A percentile compares a stretch with the other conserved stretches of the same genome.
phyloP scores from a whole-genome alignment of 2,888 invertebrate species.

The Folsomia manolachei region DNA sequence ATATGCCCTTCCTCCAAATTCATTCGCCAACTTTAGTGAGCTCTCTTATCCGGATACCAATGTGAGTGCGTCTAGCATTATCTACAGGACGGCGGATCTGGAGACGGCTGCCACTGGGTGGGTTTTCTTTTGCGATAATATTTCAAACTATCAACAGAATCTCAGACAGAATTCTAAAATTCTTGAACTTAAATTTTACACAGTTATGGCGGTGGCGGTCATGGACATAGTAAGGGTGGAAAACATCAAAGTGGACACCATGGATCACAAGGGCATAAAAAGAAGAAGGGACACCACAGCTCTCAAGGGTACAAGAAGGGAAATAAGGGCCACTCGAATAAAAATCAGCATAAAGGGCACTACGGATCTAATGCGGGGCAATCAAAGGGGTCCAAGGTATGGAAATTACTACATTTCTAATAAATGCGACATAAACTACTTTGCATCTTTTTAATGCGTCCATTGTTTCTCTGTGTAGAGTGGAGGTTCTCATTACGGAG shows the following conservation, averaged over 20 bases:
- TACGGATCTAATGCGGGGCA: constrained; percentile 49
- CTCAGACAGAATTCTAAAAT: not conserved
- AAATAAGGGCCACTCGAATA: constrained; percentile 45
- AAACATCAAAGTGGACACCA: constrained; percentile 45
- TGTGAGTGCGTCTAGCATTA: constrained; percentile 42
- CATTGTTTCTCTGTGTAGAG: constrained; percentile 28
- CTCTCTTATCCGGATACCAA: constrained; percentile 32
- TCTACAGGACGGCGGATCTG: constrained; percentile 39
- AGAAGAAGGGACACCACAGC: constrained; percentile 42
- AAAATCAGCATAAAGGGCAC: constrained; percentile 47
- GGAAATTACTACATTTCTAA: not conserved
- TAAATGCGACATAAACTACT: not conserved
- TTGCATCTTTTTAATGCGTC: not conserved
- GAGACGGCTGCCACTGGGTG: constrained; percentile 48
- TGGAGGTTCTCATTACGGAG: constrained; percentile 50
- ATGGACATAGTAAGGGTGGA: constrained; percentile 44
- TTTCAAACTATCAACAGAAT: not conserved
- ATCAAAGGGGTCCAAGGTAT: constrained; percentile 49
- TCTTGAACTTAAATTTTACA: not conserved
- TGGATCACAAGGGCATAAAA: constrained; percentile 40
- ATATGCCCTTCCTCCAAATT: constrained; percentile 42
- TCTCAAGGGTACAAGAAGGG: constrained; percentile 50
- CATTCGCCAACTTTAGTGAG: constrained; percentile 31
- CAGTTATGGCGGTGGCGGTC: constrained; percentile 29
- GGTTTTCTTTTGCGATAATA: constrained; percentile 9